These are phyloP conservation scores for Myiothlypis chrysogaster DNA, from an alignment of 2,797 vertebrate genomes.

Conservation along the genomic window DNA sequence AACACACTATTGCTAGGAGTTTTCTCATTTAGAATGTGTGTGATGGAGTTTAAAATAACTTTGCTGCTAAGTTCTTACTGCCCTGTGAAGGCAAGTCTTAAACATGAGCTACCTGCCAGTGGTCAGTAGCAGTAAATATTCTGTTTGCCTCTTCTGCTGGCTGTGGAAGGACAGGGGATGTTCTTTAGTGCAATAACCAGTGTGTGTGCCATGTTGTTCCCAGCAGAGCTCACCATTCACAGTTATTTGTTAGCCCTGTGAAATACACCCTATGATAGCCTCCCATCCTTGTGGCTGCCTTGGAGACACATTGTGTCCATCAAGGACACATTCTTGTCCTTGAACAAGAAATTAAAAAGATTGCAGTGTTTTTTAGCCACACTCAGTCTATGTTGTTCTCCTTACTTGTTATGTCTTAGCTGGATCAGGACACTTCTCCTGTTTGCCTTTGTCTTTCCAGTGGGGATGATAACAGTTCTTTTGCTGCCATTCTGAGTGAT, in stretches of 20 bases:
- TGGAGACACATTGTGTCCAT: background rate
- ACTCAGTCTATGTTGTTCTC: background rate
- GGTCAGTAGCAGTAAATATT: background rate
- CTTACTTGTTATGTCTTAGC: background rate
- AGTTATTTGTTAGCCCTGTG: background rate
- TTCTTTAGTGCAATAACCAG: background rate
- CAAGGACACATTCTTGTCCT: background rate
- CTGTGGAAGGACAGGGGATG: background rate
- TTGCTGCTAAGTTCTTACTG: background rate
- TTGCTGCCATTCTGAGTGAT: background rate
- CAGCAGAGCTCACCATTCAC: rapidly evolving
- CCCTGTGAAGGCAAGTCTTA: background rate
- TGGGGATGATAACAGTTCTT: background rate
- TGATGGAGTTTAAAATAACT: background rate
- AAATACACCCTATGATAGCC: background rate
- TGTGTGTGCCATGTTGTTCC: background rate
- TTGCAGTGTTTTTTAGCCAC: background rate
- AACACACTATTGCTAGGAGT: background rate
- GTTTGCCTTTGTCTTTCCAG: background rate
- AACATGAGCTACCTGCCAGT: background rate
- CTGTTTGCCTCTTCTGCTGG: background rate
- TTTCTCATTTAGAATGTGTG: background rate
- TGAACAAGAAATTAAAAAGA: background rate
- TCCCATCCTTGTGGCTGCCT: background rate
- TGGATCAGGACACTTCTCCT: background rate